Base-by-base conservation (phyloP, 2,113 vertebrate species). In the Amblyopsis rosae region DNA sequence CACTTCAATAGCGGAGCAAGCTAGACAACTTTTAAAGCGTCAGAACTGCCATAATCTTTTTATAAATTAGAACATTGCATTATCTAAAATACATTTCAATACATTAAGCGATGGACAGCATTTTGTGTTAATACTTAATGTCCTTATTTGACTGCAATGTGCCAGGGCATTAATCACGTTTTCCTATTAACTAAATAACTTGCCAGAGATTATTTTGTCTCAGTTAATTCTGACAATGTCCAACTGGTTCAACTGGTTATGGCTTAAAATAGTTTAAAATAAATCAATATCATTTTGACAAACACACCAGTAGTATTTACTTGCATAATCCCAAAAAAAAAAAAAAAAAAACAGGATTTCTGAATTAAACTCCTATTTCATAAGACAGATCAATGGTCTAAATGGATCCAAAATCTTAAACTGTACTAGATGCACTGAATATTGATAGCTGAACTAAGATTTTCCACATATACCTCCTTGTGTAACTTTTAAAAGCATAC, bases 51-150 rank as follows among this genome's bases (percentile, higher is more conserved):
- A 9, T 12, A 3, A 50, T 26, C 26, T 26, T 26, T 26, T 26
- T 26, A 26, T 26, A 17, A 56, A 9, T 32, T 19, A 57, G 55
- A 3, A 9, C 55, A 26, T 11, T 35, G 4, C 1, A 59, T 13
- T n/a, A 59, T 4, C 26, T 33, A 59, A 59, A 33, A 3, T 32
- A 49, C 55, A 50, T 58, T 16, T 53, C n/a, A 1, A 66, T 41
- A 71, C 77, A 75, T 81, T 80, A 61, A 80, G 32, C 73, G 16
- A 32, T 17, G 9, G 79, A 80, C 51, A 58, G 69, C 12, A 48
- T 66, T 49, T 46, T 13, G 45, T 47, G 9, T 46, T 47, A 56
- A 53, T 53, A 15, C 13, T 4, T 32, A 9, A 46, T 41, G 35
- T 64, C 10, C 15, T 35, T 3, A 4, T 46, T 73, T n/a, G 57